Evolutionary conservation across 2,797 vertebrate genomes (phyloP).

Genomic region (Mormyrus proboscirostris): DNA sequence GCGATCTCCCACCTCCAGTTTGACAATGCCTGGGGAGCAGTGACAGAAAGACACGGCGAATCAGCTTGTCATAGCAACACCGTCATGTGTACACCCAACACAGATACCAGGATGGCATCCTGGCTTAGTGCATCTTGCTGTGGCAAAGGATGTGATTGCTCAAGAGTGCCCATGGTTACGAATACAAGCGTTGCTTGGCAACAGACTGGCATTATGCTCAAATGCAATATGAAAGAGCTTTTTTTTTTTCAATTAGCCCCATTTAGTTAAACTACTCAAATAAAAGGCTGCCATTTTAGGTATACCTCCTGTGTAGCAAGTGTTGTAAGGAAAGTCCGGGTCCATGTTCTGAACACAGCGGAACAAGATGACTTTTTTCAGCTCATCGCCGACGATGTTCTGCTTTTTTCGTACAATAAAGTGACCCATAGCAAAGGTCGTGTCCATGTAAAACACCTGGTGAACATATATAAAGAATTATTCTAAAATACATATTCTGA

Average conservation of each 20-base stretch:
- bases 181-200: background rate
- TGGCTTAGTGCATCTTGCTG: background rate
- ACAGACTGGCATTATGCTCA: background rate
- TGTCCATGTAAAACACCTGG: conserved; percentile 85
- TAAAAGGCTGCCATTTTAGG: background rate
- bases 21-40: conserved; percentile 72
- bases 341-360: conserved; percentile 93
- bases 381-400: conserved; percentile 79
- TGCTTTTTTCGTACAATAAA: conserved; percentile 84
- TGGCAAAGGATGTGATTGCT: background rate
- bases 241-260: background rate
- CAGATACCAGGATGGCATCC: background rate
- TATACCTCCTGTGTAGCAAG: conserved; percentile 92
- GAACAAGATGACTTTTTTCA: conserved; percentile 77
- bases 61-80: background rate
- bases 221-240: background rate
- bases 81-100: background rate
- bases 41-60: background rate
- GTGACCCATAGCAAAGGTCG: conserved; percentile 85
- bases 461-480: background rate
- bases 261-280: background rate
- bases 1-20: conserved; percentile 82
- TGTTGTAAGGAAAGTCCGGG: conserved; percentile 72
- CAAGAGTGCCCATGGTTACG: background rate
- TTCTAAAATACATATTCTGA: background rate